Evolutionary conservation across 2,888 invertebrate genomes (phyloP).

Genomic region (Aproaerema taeniolella): DNA sequence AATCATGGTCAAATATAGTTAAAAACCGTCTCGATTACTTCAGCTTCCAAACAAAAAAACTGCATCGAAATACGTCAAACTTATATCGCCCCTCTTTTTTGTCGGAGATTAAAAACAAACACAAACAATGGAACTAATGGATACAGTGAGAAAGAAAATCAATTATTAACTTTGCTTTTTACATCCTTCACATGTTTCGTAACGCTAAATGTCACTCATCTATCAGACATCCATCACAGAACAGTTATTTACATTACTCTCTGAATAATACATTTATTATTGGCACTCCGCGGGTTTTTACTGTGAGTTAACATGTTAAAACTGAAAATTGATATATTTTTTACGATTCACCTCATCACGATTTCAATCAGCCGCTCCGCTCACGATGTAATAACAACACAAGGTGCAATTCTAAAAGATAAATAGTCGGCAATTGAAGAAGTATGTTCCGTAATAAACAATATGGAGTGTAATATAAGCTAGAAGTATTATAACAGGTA

Average conservation of each 20-base stretch:
- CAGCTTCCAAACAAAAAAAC: no score
- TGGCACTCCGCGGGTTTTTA: conserved; percentile 32
- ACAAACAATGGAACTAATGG: no score
- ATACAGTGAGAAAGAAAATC: no score
- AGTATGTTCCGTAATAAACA: not conserved
- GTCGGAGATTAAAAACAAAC: no score
- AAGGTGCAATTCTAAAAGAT: not conserved
- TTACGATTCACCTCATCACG: conserved; percentile 38
- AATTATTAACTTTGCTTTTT: no score
- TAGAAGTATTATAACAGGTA: no score
- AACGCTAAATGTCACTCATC: conserved; percentile 26
- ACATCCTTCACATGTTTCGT: no score
- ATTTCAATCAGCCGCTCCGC: conserved; percentile 33
- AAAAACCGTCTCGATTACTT: no score
- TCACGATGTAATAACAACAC: not conserved
- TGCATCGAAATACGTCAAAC: no score
- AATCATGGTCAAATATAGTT: no score
- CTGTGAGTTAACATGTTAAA: conserved; percentile 31
- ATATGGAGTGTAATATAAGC: conserved; percentile 3
- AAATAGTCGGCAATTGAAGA: not conserved
- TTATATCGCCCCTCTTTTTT: no score
- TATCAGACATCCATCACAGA: conserved; percentile 10
- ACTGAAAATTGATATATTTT: conserved; percentile 23
- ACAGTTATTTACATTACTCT: conserved; percentile 36
- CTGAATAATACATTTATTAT: conserved; percentile 38